phyloP scores from a whole-genome alignment of 2,797 vertebrate genomes.

The Passerculus sandwichensis region DNA sequence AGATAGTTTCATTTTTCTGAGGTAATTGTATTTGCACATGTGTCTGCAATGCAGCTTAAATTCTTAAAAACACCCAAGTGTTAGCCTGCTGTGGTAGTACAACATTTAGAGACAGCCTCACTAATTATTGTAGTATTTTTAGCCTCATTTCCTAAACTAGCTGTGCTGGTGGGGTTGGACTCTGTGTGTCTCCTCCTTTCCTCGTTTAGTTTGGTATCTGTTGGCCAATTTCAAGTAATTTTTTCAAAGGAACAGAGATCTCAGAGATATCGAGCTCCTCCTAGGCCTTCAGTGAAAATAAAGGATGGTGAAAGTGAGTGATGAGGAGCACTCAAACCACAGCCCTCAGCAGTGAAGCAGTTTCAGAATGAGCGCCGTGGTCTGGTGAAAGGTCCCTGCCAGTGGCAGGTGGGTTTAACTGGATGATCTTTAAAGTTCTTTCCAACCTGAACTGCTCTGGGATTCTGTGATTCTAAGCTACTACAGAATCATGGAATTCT shows the following conservation, averaged over 20 bases:
- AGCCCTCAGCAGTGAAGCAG: not conserved
- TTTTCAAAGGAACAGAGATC: not conserved
- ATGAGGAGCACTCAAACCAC: not conserved
- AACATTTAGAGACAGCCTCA: not conserved
- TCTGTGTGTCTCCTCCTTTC: not conserved
- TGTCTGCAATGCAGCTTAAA: not conserved
- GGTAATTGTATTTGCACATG: not conserved
- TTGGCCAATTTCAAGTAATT: not conserved
- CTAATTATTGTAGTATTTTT: not conserved
- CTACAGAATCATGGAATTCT: not conserved
- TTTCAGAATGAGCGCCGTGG: not conserved
- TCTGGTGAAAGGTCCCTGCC: not conserved
- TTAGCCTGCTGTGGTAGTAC: not conserved
- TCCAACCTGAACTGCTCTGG: not conserved
- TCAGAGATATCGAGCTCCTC: rapidly evolving
- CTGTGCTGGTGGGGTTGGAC: not conserved
- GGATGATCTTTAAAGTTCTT: not conserved
- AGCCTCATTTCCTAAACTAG: not conserved
- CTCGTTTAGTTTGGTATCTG: not conserved
- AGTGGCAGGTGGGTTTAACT: not conserved
- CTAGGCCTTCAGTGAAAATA: not conserved
- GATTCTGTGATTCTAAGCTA: not conserved
- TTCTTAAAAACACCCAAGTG: not conserved
- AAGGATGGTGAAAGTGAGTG: not conserved
- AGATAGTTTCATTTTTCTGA: not conserved